Percentiles rank a stretch among this genome's conserved stretches.
phyloP scores from a whole-genome alignment of 2,888 invertebrate genomes.

The Trissolcus brochymenae region DNA sequence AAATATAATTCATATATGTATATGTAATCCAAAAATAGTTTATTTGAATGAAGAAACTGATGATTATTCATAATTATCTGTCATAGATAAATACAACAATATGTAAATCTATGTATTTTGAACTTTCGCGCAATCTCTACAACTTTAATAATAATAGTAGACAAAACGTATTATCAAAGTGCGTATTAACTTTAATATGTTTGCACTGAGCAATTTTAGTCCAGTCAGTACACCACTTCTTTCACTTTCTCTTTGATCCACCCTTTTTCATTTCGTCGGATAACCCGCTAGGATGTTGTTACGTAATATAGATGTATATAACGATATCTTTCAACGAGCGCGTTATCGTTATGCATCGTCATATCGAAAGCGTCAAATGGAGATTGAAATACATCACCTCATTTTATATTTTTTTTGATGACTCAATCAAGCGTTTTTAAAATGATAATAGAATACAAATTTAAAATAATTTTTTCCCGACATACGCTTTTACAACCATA shows the following conservation, averaged over 20 bases:
- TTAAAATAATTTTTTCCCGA: too few species aligned
- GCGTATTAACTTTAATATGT: constrained; percentile 39
- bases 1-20: too few species aligned
- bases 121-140: constrained; percentile 13
- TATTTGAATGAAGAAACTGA: too few species aligned
- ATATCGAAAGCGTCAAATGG: constrained; percentile 46
- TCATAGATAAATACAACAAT: too few species aligned
- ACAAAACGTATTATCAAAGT: constrained; percentile 35
- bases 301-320: constrained; percentile 45
- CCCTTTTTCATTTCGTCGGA: constrained; percentile 49
- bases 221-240: constrained; percentile 34
- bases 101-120: not conserved
- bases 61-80: too few species aligned
- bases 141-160: constrained; percentile 25
- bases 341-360: constrained; percentile 32
- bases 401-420: constrained; percentile 16
- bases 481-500: too few species aligned
- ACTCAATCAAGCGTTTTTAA: too few species aligned
- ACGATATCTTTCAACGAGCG: constrained; percentile 38
- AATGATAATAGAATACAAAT: too few species aligned
- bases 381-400: constrained; percentile 36
- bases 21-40: too few species aligned
- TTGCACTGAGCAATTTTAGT: constrained; percentile 33
- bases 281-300: constrained; percentile 44
- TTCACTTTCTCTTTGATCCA: constrained; percentile 41